Base-by-base conservation (phyloP, 1,140 invertebrate species). In the Asobara japonica region DNA sequence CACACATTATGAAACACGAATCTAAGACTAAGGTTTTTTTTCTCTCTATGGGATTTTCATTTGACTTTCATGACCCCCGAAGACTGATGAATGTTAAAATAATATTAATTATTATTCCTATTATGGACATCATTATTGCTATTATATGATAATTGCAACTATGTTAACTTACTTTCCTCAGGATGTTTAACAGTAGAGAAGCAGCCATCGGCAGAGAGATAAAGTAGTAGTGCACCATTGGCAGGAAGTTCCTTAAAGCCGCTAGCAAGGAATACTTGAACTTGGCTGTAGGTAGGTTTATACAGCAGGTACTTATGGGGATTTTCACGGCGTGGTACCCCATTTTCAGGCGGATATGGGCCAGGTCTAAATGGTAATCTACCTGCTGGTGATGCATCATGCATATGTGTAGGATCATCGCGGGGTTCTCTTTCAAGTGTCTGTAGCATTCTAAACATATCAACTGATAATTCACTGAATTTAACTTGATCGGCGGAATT, bases 371-470 rank as follows among this genome's bases (percentile, higher is more conserved):
- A 92, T 62, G 91, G 90, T 80, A 91, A 91, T 78, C 94, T 89
- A 45, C 93, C 93, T 2, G 94, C 94, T 8, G 96, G 95, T 45
- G 96, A 97, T 16, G 94, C 92, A 81, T 97, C 95, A 83, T 95
- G 95, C 38, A 94, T 89, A 82, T 95, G 94, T 79, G 93, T 93
- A 20, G 90, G 90, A 74, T 96, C 94, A 76, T 96, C 95, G 77
- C 94, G 93, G 18, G 95, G 95, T 83, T 98, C 97, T 74, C 96
- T 88, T 85, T 98, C 97, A 60, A 98, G 85, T 1, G 95, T 97
- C 88, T 98, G 97, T 45, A 98, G 90, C 93, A 99, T 98, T 76
- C 97, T 90, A 84, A 97, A 99, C 97, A 99, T 99, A 87, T 99
- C 97, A 89, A 99, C 93, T 18, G 97, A 98, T 68, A 99, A 88